Percentiles rank a stretch among this genome's conserved stretches.
These are phyloP conservation scores for Hypomesus transpacificus DNA, from an alignment of 2,113 vertebrate genomes.

Conservation along the genomic window DNA sequence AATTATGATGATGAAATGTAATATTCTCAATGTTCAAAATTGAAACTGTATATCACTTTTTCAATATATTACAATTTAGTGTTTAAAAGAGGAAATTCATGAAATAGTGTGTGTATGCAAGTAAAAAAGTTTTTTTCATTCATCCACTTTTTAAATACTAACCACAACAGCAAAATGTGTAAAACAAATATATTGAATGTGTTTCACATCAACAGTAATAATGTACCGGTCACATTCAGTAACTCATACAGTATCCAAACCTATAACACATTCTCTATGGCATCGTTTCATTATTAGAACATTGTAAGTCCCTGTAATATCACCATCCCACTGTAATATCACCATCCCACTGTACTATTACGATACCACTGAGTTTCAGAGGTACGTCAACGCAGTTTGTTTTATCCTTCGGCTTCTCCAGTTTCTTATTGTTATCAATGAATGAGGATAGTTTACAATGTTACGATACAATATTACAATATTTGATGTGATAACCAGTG, in stretches of 20 bases:
- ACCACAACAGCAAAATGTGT: background rate
- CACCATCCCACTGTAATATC: no score
- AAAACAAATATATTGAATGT: slow-evolving; percentile 8
- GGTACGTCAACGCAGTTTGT: no score
- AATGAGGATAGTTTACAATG: background rate
- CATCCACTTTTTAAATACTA: slow-evolving; percentile 2
- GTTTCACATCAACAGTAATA: slow-evolving; percentile 3
- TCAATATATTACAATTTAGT: no score
- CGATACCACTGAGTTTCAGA: no score
- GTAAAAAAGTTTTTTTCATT: background rate
- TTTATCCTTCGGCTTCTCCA: no score
- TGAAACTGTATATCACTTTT: no score
- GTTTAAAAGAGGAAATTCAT: no score
- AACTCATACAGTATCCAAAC: background rate
- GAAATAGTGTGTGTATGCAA: no score
- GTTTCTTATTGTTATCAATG: background rate
- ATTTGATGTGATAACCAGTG: background rate
- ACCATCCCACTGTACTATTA: no score
- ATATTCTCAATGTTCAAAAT: no score
- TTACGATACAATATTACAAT: background rate
- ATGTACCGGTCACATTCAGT: background rate
- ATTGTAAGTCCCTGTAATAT: no score
- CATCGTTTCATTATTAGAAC: background rate
- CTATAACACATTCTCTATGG: background rate
- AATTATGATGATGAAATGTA: no score